These are phyloP conservation scores for Clepsis dumicolana DNA, from an alignment of 2,888 invertebrate species.

Conservation along the genomic window DNA sequence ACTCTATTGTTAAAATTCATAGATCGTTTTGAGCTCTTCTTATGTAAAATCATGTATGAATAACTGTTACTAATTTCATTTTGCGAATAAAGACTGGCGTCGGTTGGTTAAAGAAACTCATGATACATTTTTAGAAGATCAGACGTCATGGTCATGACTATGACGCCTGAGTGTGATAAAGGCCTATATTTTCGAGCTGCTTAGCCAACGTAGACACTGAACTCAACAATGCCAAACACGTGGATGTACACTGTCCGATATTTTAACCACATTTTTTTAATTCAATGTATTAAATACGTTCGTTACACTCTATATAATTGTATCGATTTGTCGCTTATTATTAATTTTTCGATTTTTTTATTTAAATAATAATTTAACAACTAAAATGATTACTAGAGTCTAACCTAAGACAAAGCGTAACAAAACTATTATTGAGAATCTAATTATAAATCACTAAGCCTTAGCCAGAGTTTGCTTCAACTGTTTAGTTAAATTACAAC, in stretches of 20 bases:
- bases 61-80: too few relatives aligned
- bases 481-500: constrained; percentile 56
- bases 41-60: too few relatives aligned
- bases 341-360: constrained; percentile 51
- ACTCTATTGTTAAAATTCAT: too few relatives aligned
- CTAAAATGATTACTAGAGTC: constrained; percentile 69
- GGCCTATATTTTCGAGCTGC: neutral
- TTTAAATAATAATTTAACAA: constrained; percentile 62
- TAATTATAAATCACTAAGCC: constrained; percentile 78
- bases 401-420: constrained; percentile 77
- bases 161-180: too few relatives aligned
- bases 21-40: too few relatives aligned
- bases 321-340: constrained; percentile 54
- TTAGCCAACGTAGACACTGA: neutral
- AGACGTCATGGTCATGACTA: too few relatives aligned
- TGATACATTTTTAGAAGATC: too few relatives aligned
- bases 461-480: constrained; percentile 60
- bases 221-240: neutral
- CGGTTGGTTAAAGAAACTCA: too few relatives aligned
- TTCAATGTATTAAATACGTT: constrained; percentile 43
- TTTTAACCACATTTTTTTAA: constrained; percentile 65
- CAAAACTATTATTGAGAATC: constrained; percentile 76
- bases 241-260: constrained; percentile 58
- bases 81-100: too few relatives aligned
- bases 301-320: constrained; percentile 65